Conservation (phyloP, 2,888 invertebrate species). For the Stomorhina lunata region DNA sequence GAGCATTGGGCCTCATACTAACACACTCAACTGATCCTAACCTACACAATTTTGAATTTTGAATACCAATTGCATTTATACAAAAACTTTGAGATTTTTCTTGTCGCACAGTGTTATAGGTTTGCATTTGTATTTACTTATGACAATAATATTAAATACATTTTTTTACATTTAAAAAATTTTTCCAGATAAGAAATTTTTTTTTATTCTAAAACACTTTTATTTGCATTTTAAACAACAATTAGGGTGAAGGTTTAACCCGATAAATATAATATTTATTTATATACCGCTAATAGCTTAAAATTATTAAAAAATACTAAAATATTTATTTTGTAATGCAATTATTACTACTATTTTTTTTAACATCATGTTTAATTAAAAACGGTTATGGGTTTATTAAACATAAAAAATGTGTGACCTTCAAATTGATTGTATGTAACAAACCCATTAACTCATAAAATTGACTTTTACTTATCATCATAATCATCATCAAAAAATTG, state of each 20-base stretch:
- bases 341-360: neutral
- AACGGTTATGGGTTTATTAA: constrained; percentile 10
- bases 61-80: no score
- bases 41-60: no score
- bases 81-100: no score
- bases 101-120: neutral
- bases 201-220: constrained; percentile 32
- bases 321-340: neutral
- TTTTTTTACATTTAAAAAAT: constrained; percentile 9
- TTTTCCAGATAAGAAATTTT: constrained; percentile 43
- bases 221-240: neutral
- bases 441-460: neutral
- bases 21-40: no score
- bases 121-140: neutral
- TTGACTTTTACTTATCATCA: neutral
- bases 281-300: constrained; percentile 10
- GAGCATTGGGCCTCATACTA: no score
- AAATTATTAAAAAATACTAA: no score
- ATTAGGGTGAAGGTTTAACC: constrained; percentile 42
- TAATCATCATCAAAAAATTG: no score
- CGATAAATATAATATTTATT: neutral
- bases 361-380: constrained; percentile 1
- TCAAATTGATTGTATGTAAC: neutral
- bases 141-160: neutral
- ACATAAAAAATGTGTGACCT: constrained; percentile 23